These are phyloP conservation scores for Brachymystax lenok DNA, from an alignment of 2,797 vertebrate genomes.

Conservation along the genomic window DNA sequence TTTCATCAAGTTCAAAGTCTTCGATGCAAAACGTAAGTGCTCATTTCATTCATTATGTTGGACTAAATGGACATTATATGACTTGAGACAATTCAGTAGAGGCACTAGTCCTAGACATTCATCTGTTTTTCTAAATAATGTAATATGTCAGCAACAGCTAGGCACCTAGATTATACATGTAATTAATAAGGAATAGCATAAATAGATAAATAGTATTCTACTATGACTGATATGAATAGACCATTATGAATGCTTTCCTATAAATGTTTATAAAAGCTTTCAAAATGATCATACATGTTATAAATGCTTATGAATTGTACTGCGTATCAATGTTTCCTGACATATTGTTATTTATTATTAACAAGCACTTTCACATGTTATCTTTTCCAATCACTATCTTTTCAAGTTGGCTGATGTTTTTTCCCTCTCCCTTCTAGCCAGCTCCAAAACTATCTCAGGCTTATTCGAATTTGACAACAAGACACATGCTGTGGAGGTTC, in stretches of 20 bases:
- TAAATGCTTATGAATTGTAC: background rate
- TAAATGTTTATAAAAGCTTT: background rate
- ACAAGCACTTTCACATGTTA: background rate
- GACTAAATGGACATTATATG: background rate
- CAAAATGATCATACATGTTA: background rate
- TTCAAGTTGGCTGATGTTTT: constrained; percentile 2
- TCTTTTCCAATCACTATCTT: constrained; percentile 24
- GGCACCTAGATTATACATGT: background rate
- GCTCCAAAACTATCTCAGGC: constrained; percentile 94
- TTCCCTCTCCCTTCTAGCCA: constrained; percentile 71
- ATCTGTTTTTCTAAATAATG: background rate
- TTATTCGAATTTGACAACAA: constrained; percentile 95
- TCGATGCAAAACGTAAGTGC: constrained; percentile 96
- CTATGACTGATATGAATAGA: background rate
- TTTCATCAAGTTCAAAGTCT: constrained; percentile 96
- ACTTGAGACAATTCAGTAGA: too few relatives aligned
- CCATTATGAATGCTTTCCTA: background rate
- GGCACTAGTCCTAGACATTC: background rate
- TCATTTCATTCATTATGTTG: background rate
- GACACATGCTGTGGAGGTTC: constrained; percentile 94
- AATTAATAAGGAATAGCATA: background rate
- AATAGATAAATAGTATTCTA: background rate
- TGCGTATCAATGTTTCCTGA: background rate
- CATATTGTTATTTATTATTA: background rate
- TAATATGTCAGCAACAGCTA: background rate